Evolutionary conservation across 2,113 vertebrate species (phyloP).

Genomic region (Eubucco bourcierii): DNA sequence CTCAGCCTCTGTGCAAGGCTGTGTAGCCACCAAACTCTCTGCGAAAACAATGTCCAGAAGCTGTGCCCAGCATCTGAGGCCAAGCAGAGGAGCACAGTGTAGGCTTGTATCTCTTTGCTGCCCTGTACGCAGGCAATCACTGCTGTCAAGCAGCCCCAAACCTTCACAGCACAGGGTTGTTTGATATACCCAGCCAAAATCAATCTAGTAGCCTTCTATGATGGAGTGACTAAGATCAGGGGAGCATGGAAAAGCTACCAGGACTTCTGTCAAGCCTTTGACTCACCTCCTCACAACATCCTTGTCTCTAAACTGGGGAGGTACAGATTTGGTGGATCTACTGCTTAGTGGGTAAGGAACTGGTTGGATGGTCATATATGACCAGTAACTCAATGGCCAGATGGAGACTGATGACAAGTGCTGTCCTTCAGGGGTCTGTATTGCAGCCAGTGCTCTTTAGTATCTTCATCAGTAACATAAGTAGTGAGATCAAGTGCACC

Average conservation of each 20-base stretch:
- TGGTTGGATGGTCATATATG: no score
- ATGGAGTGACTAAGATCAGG: no score
- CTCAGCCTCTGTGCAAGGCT: accelerated
- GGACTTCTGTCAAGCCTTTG: no score
- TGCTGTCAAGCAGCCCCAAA: background rate
- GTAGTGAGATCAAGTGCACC: background rate
- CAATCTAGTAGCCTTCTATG: no score
- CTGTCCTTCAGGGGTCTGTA: background rate
- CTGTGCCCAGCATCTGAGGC: no score
- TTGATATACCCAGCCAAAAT: no score
- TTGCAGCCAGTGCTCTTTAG: background rate
- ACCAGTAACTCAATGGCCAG: background rate
- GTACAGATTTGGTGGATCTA: no score
- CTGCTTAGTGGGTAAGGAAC: no score
- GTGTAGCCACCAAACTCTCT: accelerated
- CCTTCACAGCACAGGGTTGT: accelerated
- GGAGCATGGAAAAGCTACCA: no score
- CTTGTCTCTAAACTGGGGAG: no score
- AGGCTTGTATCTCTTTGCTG: accelerated
- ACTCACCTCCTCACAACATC: no score
- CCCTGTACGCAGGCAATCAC: accelerated
- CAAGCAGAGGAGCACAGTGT: accelerated
- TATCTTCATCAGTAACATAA: background rate
- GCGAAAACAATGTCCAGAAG: background rate
- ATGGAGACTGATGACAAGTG: background rate